Evolutionary conservation across 2,113 vertebrate genomes (phyloP).

Genomic region (Hipposideros armiger): DNA sequence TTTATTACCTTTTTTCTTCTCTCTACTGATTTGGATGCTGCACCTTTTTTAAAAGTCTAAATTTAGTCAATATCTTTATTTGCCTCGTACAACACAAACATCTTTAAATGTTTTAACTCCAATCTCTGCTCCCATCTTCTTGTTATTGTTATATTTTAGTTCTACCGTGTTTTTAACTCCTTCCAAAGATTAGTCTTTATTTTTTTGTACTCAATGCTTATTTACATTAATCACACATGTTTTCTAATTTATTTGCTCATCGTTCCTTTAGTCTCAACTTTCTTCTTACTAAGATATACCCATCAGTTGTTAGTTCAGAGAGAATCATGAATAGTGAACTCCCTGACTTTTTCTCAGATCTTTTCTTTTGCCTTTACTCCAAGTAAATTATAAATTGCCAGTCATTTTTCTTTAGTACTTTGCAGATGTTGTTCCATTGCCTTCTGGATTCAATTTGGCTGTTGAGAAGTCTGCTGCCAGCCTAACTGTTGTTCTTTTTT

Average conservation of each 20-base stretch:
- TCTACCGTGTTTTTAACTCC: background rate
- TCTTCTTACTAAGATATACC: background rate
- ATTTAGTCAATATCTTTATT: slow-evolving; percentile 39
- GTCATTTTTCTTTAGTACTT: slow-evolving; percentile 15
- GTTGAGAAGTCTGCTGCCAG: slow-evolving; percentile 30
- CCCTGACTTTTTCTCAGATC: background rate
- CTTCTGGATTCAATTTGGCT: slow-evolving; percentile 50
- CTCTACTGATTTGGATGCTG: background rate
- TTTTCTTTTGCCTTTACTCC: slow-evolving; percentile 38
- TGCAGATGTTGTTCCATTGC: slow-evolving; percentile 15
- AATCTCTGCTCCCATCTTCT: background rate
- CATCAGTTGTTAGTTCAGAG: background rate
- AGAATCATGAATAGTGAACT: background rate
- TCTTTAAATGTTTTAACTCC: slow-evolving; percentile 44
- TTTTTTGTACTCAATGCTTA: background rate
- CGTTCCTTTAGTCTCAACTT: slow-evolving; percentile 11
- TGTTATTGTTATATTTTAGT: background rate
- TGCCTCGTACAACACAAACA: background rate
- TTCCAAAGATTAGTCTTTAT: slow-evolving; percentile 14
- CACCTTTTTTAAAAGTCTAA: background rate
- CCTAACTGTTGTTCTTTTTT: background rate
- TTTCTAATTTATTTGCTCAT: slow-evolving; percentile 18
- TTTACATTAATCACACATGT: background rate
- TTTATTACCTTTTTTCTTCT: slow-evolving; percentile 15
- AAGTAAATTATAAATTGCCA: background rate